A percentile compares a stretch with the other conserved stretches of the same genome.
Evolutionary conservation across 2,888 invertebrate genomes (phyloP).

Genomic region (Rhingia campestris): DNA sequence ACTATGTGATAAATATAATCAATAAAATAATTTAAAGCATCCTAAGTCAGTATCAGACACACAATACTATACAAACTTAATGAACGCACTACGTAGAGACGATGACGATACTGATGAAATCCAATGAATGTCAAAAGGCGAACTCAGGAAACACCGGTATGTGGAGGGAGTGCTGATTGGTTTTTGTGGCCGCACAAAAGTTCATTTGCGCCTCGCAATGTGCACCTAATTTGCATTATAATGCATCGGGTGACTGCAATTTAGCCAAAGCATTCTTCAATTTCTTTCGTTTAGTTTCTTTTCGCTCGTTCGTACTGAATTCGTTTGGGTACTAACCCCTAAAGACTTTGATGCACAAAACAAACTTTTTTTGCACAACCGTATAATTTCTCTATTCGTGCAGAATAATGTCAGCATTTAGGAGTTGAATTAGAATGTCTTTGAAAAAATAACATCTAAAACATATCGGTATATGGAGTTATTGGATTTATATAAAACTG

Average conservation of each 20-base stretch:
- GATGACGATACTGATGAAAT: conserved; percentile 29
- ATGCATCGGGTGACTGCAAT: conserved; percentile 59
- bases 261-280: conserved; percentile 38
- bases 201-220: conserved; percentile 57
- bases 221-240: conserved; percentile 66
- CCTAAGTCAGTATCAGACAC: not conserved
- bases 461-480: no score
- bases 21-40: not conserved
- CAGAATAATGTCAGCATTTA: conserved; percentile 26
- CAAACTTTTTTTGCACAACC: conserved; percentile 6
- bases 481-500: no score
- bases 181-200: conserved; percentile 57
- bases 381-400: conserved; percentile 37
- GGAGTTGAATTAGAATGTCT: not conserved
- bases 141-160: conserved; percentile 2
- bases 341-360: not conserved
- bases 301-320: conserved; percentile 33
- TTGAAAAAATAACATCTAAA: no score
- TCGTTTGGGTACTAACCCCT: conserved; percentile 24
- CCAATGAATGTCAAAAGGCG: conserved; percentile 32
- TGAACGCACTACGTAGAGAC: not conserved
- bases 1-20: no score
- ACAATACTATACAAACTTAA: not conserved
- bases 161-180: conserved; percentile 24
- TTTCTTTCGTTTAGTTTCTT: conserved; percentile 2